Evolutionary conservation across 2,113 vertebrate species (phyloP).

Genomic region (Periophthalmodon schlosseri): DNA sequence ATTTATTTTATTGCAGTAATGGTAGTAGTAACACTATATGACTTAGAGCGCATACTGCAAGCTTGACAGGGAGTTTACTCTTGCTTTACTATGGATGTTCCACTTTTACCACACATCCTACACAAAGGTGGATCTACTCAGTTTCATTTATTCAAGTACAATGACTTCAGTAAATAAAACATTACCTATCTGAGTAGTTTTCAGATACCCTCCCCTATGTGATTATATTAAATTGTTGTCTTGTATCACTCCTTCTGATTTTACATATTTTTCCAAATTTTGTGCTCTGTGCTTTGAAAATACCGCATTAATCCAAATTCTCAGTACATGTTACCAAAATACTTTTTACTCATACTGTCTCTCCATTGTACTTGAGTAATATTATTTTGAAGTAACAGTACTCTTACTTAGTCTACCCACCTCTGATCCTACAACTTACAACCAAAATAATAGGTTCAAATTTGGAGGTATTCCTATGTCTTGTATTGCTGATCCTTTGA

Average conservation of each 20-base stretch:
- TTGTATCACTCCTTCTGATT: neutral
- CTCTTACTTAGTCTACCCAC: neutral
- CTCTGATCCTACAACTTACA: neutral
- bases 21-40: constrained; percentile 37
- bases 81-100: constrained; percentile 40
- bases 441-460: neutral
- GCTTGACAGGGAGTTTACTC: constrained; percentile 33
- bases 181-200: neutral
- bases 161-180: neutral
- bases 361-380: neutral
- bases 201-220: neutral
- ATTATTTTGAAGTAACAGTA: neutral
- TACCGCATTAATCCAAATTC: no score
- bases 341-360: no score
- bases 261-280: neutral
- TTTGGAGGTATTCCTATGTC: neutral
- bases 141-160: constrained; percentile 8
- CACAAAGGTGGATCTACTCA: neutral
- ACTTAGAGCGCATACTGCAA: constrained; percentile 20
- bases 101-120: constrained; percentile 33
- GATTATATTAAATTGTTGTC: neutral
- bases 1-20: constrained; percentile 44
- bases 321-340: no score
- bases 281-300: no score
- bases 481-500: constrained; percentile 54